phyloP scores from a whole-genome alignment of 2,113 vertebrate genomes.

The Illadopsis cleaveri region DNA sequence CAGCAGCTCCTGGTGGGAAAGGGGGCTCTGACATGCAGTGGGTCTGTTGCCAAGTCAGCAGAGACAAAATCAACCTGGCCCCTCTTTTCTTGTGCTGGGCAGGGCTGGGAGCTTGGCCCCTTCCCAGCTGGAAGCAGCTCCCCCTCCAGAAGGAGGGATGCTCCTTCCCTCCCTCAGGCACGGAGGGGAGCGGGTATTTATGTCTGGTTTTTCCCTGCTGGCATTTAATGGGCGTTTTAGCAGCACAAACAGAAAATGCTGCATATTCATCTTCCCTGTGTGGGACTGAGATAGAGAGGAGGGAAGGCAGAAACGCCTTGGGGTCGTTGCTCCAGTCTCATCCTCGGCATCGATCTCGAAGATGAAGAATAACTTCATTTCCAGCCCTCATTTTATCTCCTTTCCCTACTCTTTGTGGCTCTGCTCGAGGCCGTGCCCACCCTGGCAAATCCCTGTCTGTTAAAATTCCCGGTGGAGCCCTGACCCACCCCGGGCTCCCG shows the following conservation, averaged over 20 bases:
- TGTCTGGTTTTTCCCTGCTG: conserved; percentile 4
- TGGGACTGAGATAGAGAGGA: conserved; percentile 29
- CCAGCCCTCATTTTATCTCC: background rate
- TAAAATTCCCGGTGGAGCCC: background rate
- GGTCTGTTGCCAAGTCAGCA: background rate
- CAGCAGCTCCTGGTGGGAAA: background rate
- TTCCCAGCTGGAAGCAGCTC: background rate
- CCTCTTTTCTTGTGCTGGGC: background rate
- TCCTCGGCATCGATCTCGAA: background rate
- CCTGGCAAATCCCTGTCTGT: background rate
- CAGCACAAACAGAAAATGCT: conserved; percentile 49
- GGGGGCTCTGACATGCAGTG: background rate
- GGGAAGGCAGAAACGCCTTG: background rate
- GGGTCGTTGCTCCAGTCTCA: conserved; percentile 28
- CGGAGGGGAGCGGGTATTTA: background rate
- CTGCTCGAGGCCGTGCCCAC: background rate
- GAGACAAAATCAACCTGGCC: background rate
- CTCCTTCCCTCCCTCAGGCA: background rate
- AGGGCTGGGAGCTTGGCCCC: background rate
- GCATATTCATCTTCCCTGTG: conserved; percentile 38
- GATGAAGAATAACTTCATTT: conserved; percentile 64
- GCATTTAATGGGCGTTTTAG: conserved; percentile 50
- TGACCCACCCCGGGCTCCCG: rapidly evolving
- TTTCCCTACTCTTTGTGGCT: background rate
- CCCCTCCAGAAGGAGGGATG: background rate